Evolutionary conservation across 1,140 invertebrate species (phyloP).

Genomic region (Hestina assimilis): DNA sequence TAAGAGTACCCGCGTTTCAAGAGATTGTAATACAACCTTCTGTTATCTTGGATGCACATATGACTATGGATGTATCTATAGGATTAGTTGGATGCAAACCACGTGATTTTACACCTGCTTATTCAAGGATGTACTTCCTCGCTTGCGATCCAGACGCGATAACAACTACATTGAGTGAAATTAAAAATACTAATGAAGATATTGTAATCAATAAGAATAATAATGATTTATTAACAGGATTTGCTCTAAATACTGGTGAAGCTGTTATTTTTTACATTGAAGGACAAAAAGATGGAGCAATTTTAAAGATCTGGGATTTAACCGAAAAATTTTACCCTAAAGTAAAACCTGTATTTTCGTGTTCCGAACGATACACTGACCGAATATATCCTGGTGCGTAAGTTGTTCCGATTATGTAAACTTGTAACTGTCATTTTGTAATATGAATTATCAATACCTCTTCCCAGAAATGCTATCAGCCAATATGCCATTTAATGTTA

Average conservation of each 20-base stretch:
- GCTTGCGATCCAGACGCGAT: constrained; percentile 29
- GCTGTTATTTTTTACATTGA: constrained; percentile 52
- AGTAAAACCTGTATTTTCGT: constrained; percentile 50
- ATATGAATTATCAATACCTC: background rate
- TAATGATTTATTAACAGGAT: constrained; percentile 51
- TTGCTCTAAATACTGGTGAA: constrained; percentile 52
- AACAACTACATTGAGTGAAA: constrained; percentile 34
- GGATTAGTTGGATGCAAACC: constrained; percentile 60
- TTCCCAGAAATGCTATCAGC: background rate
- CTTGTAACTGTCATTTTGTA: no score
- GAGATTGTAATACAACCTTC: constrained; percentile 40
- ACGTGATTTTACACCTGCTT: constrained; percentile 29
- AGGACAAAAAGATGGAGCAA: constrained; percentile 49
- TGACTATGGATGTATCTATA: constrained; percentile 57
- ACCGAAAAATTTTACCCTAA: constrained; percentile 46
- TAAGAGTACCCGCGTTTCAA: constrained; percentile 32
- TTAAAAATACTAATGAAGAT: constrained; percentile 47
- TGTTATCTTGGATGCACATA: constrained; percentile 53
- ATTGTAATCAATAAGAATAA: constrained; percentile 12
- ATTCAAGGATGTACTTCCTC: constrained; percentile 48
- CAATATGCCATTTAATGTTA: constrained; percentile 39
- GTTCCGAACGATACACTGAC: constrained; percentile 43
- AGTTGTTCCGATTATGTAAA: no score
- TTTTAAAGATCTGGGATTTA: constrained; percentile 52
- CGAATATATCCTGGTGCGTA: constrained; percentile 57